phyloP scores from a whole-genome alignment of 2,113 vertebrate genomes.

The Acrocephalus arundinaceus region DNA sequence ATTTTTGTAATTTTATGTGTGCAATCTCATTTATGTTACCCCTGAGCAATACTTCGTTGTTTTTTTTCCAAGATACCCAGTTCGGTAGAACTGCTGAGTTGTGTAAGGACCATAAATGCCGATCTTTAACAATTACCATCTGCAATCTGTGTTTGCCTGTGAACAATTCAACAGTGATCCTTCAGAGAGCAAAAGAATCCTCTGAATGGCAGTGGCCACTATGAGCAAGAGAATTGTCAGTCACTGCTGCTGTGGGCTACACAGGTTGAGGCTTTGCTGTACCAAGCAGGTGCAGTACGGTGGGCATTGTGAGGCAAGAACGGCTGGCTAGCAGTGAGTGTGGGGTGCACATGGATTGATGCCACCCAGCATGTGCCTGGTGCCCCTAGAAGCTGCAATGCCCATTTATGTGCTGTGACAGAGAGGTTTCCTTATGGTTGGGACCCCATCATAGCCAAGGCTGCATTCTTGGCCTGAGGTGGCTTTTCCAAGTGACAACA shows the following conservation, averaged over 20 bases:
- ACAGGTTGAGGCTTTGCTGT: background rate
- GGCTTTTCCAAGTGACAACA: background rate
- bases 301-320: background rate
- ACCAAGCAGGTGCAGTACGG: no score
- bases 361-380: background rate
- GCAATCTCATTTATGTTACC: background rate
- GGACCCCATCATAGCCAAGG: background rate
- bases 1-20: background rate
- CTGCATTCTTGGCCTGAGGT: background rate
- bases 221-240: background rate
- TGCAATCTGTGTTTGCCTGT: background rate
- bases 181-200: background rate
- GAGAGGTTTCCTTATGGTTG: background rate
- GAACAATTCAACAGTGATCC: background rate
- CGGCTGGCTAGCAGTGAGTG: rapidly evolving
- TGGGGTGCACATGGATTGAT: background rate
- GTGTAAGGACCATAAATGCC: background rate
- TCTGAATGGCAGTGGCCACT: background rate
- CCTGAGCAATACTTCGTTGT: background rate
- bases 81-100: background rate
- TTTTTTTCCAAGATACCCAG: background rate
- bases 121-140: background rate
- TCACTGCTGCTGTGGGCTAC: background rate
- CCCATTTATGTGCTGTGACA: background rate
- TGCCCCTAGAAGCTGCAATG: background rate